Evolutionary conservation across 2,797 vertebrate species (phyloP).

Genomic region (Champsocephalus esox): DNA sequence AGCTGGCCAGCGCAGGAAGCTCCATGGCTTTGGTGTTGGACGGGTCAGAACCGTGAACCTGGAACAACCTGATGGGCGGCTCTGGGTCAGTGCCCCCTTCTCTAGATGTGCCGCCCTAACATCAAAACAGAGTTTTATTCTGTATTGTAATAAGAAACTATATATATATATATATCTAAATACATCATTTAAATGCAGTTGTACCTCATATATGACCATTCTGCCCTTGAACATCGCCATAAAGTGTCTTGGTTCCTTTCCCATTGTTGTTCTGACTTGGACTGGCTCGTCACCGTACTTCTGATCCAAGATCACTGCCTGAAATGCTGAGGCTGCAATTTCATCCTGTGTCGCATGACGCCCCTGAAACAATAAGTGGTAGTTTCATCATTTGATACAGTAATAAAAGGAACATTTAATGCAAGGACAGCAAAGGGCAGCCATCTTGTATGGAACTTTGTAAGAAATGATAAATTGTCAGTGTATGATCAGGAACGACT

Average conservation of each 20-base stretch:
- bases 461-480: neutral
- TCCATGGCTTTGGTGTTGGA: conserved; percentile 91
- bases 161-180: neutral
- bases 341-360: conserved; percentile 89
- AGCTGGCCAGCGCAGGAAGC: conserved; percentile 84
- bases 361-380: conserved; percentile 77
- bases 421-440: neutral
- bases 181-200: neutral
- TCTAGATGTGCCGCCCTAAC: conserved; percentile 91
- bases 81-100: conserved; percentile 81
- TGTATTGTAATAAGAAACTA: neutral
- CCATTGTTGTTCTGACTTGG: conserved; percentile 91
- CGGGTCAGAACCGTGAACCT: conserved; percentile 85
- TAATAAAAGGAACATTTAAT: neutral
- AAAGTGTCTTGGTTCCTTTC: conserved; percentile 92
- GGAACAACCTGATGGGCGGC: conserved; percentile 89
- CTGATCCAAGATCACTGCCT: conserved; percentile 87
- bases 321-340: conserved; percentile 88
- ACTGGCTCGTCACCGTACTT: conserved; percentile 85
- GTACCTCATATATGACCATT: conserved; percentile 91
- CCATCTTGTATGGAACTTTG: neutral
- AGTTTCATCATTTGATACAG: neutral
- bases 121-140: conserved; percentile 1
- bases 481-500: neutral
- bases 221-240: conserved; percentile 93